A percentile compares a stretch with the other conserved stretches of the same genome.
Evolutionary conservation across 2,797 vertebrate genomes (phyloP).

Genomic region (Chlorospingus flavigularis): DNA sequence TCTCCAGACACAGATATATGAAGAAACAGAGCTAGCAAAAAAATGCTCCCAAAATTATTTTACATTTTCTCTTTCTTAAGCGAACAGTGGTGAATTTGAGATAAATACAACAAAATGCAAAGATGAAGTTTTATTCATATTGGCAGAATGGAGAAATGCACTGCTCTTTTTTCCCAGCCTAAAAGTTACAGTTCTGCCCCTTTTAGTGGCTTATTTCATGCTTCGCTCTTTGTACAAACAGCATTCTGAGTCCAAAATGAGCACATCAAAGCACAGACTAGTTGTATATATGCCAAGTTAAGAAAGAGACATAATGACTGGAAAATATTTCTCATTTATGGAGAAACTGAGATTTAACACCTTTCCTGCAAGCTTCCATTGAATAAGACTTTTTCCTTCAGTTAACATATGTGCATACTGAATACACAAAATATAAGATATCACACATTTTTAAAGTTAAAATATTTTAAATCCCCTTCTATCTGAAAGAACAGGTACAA

Average conservation of each 20-base stretch:
- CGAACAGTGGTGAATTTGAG: neutral
- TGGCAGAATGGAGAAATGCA: neutral
- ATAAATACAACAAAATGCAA: neutral
- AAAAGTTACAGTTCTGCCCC: constrained; percentile 2
- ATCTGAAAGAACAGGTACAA: neutral
- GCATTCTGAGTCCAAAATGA: constrained; percentile 46
- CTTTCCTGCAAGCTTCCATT: constrained; percentile 42
- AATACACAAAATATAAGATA: neutral
- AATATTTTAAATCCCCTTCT: neutral
- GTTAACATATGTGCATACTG: neutral
- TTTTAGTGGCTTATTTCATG: constrained; percentile 43
- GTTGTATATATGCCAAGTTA: constrained; percentile 48
- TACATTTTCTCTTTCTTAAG: neutral
- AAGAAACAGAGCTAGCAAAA: neutral
- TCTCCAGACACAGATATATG: neutral
- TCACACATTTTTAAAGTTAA: neutral
- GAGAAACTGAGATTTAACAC: constrained; percentile 68
- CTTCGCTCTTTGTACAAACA: constrained; percentile 46
- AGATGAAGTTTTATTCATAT: neutral
- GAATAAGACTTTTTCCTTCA: constrained; percentile 20
- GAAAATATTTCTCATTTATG: constrained; percentile 69
- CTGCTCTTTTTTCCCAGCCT: neutral
- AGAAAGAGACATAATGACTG: constrained; percentile 60
- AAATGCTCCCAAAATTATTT: neutral
- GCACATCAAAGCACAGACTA: constrained; percentile 60